Base-by-base conservation (phyloP, 2,113 vertebrate species). In the Sminthopsis crassicaudata region DNA sequence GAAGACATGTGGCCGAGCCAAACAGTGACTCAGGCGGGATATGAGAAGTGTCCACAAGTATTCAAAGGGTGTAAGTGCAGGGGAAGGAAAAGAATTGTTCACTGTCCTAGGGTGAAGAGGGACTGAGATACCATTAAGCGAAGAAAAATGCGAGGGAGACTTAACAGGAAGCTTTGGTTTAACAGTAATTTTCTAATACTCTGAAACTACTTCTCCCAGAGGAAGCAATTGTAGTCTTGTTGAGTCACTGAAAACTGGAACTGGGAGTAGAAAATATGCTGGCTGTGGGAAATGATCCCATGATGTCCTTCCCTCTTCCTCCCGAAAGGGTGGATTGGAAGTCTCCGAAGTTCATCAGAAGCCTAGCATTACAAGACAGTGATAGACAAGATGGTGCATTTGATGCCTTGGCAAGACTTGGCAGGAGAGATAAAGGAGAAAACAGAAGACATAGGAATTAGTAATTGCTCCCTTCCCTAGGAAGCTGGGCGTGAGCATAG, bases 11-110 rank as follows among this genome's bases (percentile, higher is more conserved):
- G 90, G 42, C 91, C 22, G 22, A 94, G 95, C 97, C 97, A 97
- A 95, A 60, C 2, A 0, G 95, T 98, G 97, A 98, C 97, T 98
- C 97, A 98, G 51, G 95, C 8, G 90, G 97, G 96, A 91, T 97
- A 90, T 97, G 97, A 97, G 97, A 95, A 52, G 95, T 9, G 90
- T 60, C 95, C 96, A 55, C 91, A 97, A 97, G 95, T 53, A 97
- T 97, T 93, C 94, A 55, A 90, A 94, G 96, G 97, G 97, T 95
- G 97, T 95, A 92, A 95, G 93, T n/a, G 0, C 46, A 53, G 89
- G 90, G 93, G 67, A 67, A 48, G 96, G 95, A 92, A 92, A 95
- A 97, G 94, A 96, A 97, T 95, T 93, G 91, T 93, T 96, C 95
- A 84, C 95, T 96, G 91, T 96, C 96, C 88, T 50, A 25, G 92